Base-by-base conservation (phyloP, 53 echinoderm and acorn worm genomes). In the Pentamera pediparva region DNA sequence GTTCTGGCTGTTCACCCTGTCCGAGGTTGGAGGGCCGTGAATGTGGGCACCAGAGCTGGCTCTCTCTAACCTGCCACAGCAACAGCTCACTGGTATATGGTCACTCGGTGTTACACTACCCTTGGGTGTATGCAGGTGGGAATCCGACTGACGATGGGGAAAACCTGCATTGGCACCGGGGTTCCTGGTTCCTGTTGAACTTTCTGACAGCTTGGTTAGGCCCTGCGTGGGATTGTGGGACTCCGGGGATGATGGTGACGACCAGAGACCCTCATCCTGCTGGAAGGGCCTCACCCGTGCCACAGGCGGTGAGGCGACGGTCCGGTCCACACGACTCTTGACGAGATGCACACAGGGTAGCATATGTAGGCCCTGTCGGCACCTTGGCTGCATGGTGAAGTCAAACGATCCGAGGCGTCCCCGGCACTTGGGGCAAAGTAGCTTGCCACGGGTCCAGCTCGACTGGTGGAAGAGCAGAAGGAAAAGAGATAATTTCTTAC, bases 391-490 rank as follows among this genome's bases (percentile, higher is more conserved):
- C 32, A 70, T 74, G 37, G 86, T 69, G 74, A 85, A 92, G 57
- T 92, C 89, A 83, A 89, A 92, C 17, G 92, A 89, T 11, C 92
- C 92, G 39, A 92, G 83, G 6, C 92, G 78, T 17, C 89, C 92
- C 32, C 79, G 37, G 51, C 92, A 92, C 65, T 89, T 92, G 4
- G 89, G 92, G 47, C 92, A 92, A 4, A 75, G 74, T 13, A 92
- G 78, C 39, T 92, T 92, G 37, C 92, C 92, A 31, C 67, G 79
- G 20, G 89, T 92, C 92, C 92, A 92, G 30, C 80, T 75, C 13
- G 83, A 83, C 92, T 92, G 76, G 24, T 59, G 19, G 17, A 52
- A n/a, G n/a, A 70, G 70, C 33, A 32, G 36, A 61, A 36, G 20
- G 50, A 43, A 69, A 39, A 4, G n/a, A 54, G 26, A 13, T 19